Conservation (phyloP, 1,140 invertebrate genomes). For the Cataglyphis hispanica region DNA sequence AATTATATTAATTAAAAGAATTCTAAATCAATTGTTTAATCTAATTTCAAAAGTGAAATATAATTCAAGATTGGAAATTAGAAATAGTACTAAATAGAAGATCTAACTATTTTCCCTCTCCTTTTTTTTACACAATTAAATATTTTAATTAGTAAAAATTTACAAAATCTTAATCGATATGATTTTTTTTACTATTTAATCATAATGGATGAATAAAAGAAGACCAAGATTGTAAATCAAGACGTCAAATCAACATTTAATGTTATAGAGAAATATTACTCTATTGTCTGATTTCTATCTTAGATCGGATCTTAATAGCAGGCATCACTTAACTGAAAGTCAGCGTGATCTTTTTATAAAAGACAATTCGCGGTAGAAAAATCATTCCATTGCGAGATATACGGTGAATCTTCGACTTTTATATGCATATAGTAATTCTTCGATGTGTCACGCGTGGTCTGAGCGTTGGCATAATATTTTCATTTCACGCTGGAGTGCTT, state of each 20-base stretch:
- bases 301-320: conserved; percentile 34
- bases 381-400: conserved; percentile 25
- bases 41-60: background rate
- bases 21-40: background rate
- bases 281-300: conserved; percentile 38
- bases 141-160: background rate
- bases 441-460: conserved; percentile 65
- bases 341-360: conserved; percentile 10
- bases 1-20: background rate
- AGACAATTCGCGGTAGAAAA: conserved; percentile 14
- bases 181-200: background rate
- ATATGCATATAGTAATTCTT: conserved; percentile 59
- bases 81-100: background rate
- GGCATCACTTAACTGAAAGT: conserved; percentile 7
- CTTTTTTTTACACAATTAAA: background rate
- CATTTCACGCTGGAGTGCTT: conserved; percentile 81
- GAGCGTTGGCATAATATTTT: conserved; percentile 81
- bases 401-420: conserved; percentile 15
- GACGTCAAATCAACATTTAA: conserved; percentile 2
- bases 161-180: background rate
- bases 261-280: conserved; percentile 42
- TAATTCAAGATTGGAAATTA: conserved; percentile 4
- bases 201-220: conserved; percentile 11
- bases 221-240: conserved; percentile 21
- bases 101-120: background rate